Evolutionary conservation across 2,888 invertebrate genomes (phyloP).

Genomic region (Leptopterna dolabrata): DNA sequence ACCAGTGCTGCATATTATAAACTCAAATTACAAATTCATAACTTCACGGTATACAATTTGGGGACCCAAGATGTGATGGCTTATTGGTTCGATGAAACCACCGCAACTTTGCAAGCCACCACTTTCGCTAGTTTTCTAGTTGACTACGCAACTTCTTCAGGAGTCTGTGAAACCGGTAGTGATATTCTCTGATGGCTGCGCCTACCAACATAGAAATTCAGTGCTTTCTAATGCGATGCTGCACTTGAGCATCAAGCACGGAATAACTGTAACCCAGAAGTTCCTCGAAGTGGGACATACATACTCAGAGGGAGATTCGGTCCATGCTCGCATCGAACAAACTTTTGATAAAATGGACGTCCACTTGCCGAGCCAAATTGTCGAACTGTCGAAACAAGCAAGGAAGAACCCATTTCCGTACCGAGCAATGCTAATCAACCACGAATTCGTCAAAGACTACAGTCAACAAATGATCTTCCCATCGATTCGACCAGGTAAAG

Average conservation of each 20-base stretch:
- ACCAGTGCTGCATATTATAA: constrained; percentile 33
- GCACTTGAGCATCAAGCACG: background rate
- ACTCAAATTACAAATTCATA: constrained; percentile 15
- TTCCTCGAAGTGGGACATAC: constrained; percentile 29
- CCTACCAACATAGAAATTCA: constrained; percentile 39
- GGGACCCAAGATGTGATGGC: constrained; percentile 45
- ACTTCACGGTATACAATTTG: constrained; percentile 29
- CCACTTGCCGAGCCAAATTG: constrained; percentile 51
- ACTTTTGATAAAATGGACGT: constrained; percentile 39
- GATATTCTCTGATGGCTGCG: constrained; percentile 57
- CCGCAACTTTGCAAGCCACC: constrained; percentile 47
- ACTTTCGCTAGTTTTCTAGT: constrained; percentile 51
- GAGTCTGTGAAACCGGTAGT: constrained; percentile 57
- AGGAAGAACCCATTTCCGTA: constrained; percentile 40
- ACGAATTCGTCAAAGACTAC: constrained; percentile 14
- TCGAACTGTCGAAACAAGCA: constrained; percentile 53
- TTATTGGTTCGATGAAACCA: constrained; percentile 57
- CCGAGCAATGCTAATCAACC: background rate
- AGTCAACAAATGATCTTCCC: background rate
- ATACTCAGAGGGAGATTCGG: constrained; percentile 25
- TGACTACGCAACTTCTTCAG: constrained; percentile 52
- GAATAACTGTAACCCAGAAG: constrained; percentile 18
- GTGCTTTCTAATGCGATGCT: constrained; percentile 2
- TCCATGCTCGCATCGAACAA: background rate
- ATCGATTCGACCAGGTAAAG: constrained; percentile 28